A percentile compares a stretch with the other conserved stretches of the same genome.
These are phyloP conservation scores for Epinephelus lanceolatus DNA, from an alignment of 2,113 vertebrate genomes.

Conservation along the genomic window DNA sequence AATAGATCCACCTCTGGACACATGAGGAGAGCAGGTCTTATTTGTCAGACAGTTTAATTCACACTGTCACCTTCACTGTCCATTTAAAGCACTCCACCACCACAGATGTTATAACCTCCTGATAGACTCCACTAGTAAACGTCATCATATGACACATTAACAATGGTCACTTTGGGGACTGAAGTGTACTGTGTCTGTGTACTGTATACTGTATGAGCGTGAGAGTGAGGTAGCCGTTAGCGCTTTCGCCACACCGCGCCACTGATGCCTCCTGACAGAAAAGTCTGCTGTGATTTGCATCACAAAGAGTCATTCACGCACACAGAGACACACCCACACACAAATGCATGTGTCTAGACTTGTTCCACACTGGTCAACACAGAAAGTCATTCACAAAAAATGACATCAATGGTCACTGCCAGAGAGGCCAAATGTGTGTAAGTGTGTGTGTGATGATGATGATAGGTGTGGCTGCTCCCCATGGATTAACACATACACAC, in stretches of 20 bases:
- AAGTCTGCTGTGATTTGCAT: conserved; percentile 62
- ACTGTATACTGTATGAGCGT: conserved; percentile 17
- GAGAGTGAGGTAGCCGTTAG: conserved; percentile 39
- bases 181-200: conserved; percentile 25
- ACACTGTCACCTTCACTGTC: conserved; percentile 60
- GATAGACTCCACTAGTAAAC: conserved; percentile 45
- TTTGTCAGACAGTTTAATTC: conserved; percentile 58
- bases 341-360: conserved; percentile 26
- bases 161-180: conserved; percentile 31
- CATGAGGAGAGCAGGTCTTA: conserved; percentile 23
- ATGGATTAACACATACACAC: conserved; percentile 18
- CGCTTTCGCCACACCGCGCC: conserved; percentile 28
- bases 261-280: conserved; percentile 68
- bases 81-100: conserved; percentile 32
- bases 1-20: conserved; percentile 28
- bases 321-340: not conserved
- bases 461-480: not conserved
- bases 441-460: not conserved
- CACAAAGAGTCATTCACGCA: conserved; percentile 30
- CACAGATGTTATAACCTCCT: conserved; percentile 49
- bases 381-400: conserved; percentile 38
- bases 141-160: conserved; percentile 59
- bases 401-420: conserved; percentile 4
- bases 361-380: conserved; percentile 19
- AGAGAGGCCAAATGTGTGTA: not conserved